Conservation (phyloP, 2,888 invertebrate genomes). For the Cosmorhoe ocellata region DNA sequence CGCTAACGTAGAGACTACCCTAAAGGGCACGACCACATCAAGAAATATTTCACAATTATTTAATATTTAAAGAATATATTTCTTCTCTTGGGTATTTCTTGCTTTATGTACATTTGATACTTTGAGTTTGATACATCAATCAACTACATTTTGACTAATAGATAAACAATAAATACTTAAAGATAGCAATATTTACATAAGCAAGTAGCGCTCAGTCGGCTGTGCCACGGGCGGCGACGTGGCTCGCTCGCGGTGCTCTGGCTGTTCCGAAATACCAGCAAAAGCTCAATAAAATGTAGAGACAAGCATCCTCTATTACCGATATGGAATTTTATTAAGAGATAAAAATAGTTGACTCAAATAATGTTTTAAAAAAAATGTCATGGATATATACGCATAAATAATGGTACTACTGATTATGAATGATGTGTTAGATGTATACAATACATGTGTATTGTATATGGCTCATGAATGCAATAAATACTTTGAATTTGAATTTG, state of each 20-base stretch:
- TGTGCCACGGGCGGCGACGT: constrained; percentile 33
- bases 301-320: constrained; percentile 60
- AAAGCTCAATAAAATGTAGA: constrained; percentile 47
- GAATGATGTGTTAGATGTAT: no score
- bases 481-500: no score
- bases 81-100: constrained; percentile 14
- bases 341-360: not conserved
- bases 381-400: constrained; percentile 37
- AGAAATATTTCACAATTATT: constrained; percentile 17
- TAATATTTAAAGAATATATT: constrained; percentile 8
- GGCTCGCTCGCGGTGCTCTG: constrained; percentile 43
- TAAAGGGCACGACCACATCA: constrained; percentile 15
- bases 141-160: constrained; percentile 56
- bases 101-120: constrained; percentile 37
- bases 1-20: constrained; percentile 8
- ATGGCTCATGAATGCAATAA: no score
- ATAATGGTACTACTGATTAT: constrained; percentile 60
- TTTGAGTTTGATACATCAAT: constrained; percentile 45
- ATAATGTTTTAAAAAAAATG: constrained; percentile 40
- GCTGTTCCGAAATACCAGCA: constrained; percentile 40
- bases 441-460: no score
- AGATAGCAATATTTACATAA: constrained; percentile 78
- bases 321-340: not conserved
- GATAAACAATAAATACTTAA: constrained; percentile 78
- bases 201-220: constrained; percentile 64